Evolutionary conservation across 2,888 invertebrate genomes (phyloP).

Genomic region (Meteorus colon): DNA sequence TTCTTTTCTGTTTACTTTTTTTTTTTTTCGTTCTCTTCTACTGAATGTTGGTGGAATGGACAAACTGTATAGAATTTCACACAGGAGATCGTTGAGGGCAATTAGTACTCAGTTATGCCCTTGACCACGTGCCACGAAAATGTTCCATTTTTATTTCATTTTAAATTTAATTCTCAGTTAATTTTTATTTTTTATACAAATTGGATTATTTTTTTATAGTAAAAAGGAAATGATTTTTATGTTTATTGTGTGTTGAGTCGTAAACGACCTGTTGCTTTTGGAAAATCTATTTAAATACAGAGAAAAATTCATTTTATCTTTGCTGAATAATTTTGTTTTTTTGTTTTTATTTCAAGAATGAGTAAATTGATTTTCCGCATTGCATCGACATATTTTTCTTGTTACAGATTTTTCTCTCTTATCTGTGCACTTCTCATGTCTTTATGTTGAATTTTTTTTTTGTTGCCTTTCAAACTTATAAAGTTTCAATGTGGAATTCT

Average conservation of each 20-base stretch:
- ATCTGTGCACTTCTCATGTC: no score
- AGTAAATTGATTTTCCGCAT: neutral
- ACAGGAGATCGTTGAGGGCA: neutral
- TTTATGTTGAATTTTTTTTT: neutral
- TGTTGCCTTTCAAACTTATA: conserved; percentile 2
- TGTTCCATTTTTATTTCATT: neutral
- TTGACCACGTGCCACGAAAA: neutral
- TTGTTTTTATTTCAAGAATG: neutral
- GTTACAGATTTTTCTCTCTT: neutral
- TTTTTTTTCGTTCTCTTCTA: neutral
- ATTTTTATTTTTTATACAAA: neutral
- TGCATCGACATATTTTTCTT: neutral
- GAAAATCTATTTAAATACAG: no score
- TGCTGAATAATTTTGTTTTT: neutral
- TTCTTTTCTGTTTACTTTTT: no score
- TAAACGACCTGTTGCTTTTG: no score
- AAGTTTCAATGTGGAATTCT: conserved; percentile 7
- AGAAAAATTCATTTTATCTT: neutral
- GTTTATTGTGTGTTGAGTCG: no score
- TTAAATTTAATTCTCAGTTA: neutral
- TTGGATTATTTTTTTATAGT: neutral
- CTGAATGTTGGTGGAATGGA: neutral
- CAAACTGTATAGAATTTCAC: conserved; percentile 6
- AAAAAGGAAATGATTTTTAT: neutral
- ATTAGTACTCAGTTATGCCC: conserved; percentile 8